phyloP scores from a whole-genome alignment of 2,797 vertebrate species.

The Mionectes olivaceus region DNA sequence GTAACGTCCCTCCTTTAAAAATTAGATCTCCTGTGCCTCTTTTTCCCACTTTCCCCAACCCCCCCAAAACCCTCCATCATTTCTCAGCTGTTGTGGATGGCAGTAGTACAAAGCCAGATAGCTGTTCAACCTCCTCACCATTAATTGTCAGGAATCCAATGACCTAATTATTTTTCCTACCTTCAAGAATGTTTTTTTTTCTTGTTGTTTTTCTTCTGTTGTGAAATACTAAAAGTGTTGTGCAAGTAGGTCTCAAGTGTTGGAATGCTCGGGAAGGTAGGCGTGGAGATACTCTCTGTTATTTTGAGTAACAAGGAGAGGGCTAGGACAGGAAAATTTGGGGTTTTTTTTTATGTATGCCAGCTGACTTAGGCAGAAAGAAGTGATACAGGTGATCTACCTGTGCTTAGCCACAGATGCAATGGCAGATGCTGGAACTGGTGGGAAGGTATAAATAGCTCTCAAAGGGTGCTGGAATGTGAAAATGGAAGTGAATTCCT shows the following conservation, averaged over 20 bases:
- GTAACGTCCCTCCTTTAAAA: background rate
- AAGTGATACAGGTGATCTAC: background rate
- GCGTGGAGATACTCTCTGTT: background rate
- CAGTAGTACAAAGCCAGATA: background rate
- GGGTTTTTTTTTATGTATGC: fast-evolving
- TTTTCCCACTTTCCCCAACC: background rate
- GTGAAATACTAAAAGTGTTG: background rate
- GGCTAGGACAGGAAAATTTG: background rate
- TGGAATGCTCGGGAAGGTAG: background rate
- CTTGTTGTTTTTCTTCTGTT: background rate
- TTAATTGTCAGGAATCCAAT: background rate
- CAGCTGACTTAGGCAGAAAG: background rate
- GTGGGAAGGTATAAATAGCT: background rate
- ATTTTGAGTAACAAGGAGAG: background rate
- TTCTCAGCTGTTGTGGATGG: background rate
- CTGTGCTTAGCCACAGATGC: background rate
- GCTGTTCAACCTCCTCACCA: background rate
- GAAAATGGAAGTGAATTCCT: background rate
- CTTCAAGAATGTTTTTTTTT: background rate
- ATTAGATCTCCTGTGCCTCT: background rate
- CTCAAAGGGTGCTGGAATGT: background rate
- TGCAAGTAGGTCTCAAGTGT: background rate
- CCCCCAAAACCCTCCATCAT: background rate
- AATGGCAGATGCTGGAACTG: background rate
- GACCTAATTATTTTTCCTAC: background rate